Evolutionary conservation across 2,888 invertebrate species (phyloP).

Genomic region (Gymnocheta viridis): DNA sequence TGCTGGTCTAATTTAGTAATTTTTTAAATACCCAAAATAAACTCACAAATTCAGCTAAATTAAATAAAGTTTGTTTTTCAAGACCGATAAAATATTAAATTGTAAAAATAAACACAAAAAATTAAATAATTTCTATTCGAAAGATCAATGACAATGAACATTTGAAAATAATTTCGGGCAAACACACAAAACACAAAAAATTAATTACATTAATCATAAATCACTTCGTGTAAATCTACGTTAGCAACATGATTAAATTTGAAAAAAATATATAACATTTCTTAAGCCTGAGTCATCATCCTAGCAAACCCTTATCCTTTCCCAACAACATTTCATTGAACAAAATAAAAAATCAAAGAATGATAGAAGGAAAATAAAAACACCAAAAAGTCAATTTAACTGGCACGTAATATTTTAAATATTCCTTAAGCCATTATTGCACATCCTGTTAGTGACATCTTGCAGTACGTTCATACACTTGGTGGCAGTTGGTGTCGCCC

Average conservation of each 20-base stretch:
- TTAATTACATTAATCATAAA: background rate
- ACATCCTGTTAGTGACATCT: constrained; percentile 33
- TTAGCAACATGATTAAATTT: background rate
- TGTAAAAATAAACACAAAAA: too few species aligned
- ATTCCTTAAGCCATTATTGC: constrained; percentile 36
- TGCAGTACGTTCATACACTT: background rate
- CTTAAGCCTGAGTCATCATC: background rate
- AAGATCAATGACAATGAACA: too few species aligned
- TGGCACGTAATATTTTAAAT: constrained; percentile 40
- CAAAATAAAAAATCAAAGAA: background rate
- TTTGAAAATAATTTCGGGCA: too few species aligned
- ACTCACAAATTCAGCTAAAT: too few species aligned
- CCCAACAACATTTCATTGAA: background rate
- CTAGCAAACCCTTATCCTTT: background rate
- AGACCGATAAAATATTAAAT: too few species aligned
- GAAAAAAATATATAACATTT: background rate
- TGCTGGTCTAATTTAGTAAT: too few species aligned
- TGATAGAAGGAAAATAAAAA: background rate
- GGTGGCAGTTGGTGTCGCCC: constrained; percentile 26
- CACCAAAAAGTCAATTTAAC: constrained; percentile 1
- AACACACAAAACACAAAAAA: too few species aligned
- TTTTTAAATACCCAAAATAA: too few species aligned
- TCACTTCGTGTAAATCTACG: background rate
- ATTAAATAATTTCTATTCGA: too few species aligned
- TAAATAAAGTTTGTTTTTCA: too few species aligned